A percentile compares a stretch with the other conserved stretches of the same genome.
Evolutionary conservation across 2,797 vertebrate species (phyloP).

Genomic region (Muscicapa striata): DNA sequence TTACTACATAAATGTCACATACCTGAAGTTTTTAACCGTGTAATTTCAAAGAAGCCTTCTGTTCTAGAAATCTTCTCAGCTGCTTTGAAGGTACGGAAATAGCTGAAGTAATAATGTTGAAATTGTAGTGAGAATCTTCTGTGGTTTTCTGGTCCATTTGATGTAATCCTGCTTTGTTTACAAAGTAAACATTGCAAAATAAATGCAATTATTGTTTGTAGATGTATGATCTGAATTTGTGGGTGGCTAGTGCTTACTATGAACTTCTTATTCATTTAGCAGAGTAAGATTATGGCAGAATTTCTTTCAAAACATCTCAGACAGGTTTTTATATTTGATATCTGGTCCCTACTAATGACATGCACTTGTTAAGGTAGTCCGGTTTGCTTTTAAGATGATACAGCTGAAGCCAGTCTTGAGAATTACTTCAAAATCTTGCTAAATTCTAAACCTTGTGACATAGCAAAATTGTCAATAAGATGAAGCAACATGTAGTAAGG

Average conservation of each 20-base stretch:
- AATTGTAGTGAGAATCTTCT: not conserved
- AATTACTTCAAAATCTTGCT: not conserved
- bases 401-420: not conserved
- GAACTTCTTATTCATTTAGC: not conserved
- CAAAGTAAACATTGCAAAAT: not conserved
- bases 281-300: not conserved
- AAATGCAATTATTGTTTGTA: not conserved
- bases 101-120: not conserved
- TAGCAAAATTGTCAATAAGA: not conserved
- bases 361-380: not conserved
- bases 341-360: not conserved
- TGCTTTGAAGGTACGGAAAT: not conserved
- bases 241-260: not conserved
- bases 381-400: not conserved
- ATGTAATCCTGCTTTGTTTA: not conserved
- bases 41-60: not conserved
- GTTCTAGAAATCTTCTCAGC: not conserved
- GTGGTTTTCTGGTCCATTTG: not conserved
- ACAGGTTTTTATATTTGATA: not conserved
- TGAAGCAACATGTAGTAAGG: not conserved
- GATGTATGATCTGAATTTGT: not conserved
- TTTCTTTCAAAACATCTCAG: not conserved
- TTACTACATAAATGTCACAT: not conserved
- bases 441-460: not conserved
- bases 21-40: not conserved